Evolutionary conservation across 2,888 invertebrate genomes (phyloP).

Genomic region (Epistrophella euchroma): DNA sequence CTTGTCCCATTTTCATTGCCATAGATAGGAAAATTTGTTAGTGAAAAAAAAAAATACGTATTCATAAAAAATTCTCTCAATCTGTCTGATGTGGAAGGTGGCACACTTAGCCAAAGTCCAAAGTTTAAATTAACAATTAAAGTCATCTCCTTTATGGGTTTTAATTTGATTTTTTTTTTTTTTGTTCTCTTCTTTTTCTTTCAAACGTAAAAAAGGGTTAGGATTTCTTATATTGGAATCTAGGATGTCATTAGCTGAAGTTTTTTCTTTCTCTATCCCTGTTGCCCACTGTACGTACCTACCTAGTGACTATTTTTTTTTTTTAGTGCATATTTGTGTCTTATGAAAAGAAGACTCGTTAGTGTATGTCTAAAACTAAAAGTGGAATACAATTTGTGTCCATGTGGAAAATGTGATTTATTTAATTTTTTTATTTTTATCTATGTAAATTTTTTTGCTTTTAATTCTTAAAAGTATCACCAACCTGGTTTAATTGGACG

Average conservation of each 20-base stretch:
- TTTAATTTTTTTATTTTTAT: neutral
- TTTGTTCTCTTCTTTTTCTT: neutral
- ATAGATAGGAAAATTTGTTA: neutral
- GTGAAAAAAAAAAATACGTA: neutral
- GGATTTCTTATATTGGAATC: conserved; percentile 56
- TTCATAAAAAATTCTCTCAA: conserved; percentile 12
- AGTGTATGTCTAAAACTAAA: conserved; percentile 32
- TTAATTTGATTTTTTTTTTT: conserved; percentile 36
- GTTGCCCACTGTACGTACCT: neutral
- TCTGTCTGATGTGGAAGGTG: conserved; percentile 25
- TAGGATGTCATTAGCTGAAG: conserved; percentile 65
- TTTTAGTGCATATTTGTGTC: conserved; percentile 16
- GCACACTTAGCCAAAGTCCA: conserved; percentile 40
- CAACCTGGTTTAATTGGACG: conserved; percentile 62
- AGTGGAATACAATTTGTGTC: conserved; percentile 61
- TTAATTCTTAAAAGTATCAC: conserved; percentile 55
- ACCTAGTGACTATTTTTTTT: neutral
- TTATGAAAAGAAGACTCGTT: conserved; percentile 49
- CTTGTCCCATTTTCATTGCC: conserved; percentile 43
- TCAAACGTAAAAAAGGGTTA: conserved; percentile 35
- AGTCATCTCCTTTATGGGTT: conserved; percentile 57
- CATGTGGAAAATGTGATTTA: conserved; percentile 68
- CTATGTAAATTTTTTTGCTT: neutral
- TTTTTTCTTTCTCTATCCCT: conserved; percentile 13
- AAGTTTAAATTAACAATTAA: conserved; percentile 73